Base-by-base conservation (phyloP, 1,140 invertebrate genomes). In the Bathynomus jamesi region DNA sequence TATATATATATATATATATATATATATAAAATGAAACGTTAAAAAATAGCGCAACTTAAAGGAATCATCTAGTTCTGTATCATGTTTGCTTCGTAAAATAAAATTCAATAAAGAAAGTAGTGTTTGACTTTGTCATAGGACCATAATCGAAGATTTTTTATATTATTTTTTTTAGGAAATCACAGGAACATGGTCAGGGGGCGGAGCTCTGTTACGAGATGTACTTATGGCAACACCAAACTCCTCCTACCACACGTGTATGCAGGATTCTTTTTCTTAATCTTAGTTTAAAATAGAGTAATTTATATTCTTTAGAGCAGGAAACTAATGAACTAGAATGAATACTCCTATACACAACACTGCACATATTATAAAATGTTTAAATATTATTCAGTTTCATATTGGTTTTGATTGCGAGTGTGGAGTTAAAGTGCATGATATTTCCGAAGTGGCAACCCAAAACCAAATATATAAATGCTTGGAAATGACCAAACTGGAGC, bases 1-100 rank as follows among this genome's bases (percentile, higher is more conserved):
- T 53, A 53, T 53, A 53, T 53, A 53, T 53, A 53, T 53, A 53
- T 53, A 53, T 53, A 53, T 53, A 53, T 53, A 53, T 53, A 53
- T 53, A 53, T 53, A 53, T 53, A 53, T 53, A 53, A 17, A 53
- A 8, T 40, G 32, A 8, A 40, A 17, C 32, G 7, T 40, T 7
- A 8, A 40, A 40, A 8, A 40, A 8, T 40, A 40, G 32, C 32
- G 7, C 32, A 40, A 17, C 32, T 40, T 40, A 53, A 2, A 53
- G 40, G 40, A 53, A 53, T 53, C 21, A 53, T 2, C 21, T 53
- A n/a, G 40, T 53, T 11, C 21, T 53, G 13, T 53, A 53, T 53
- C 13, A 53, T 53, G 40, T 53, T 53, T 53, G 21, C 21, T 53
- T 53, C 40, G 40, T 53, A 21, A 53, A 53, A 53, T 53, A 53